A percentile compares a stretch with the other conserved stretches of the same genome.
Conservation (phyloP, 2,113 vertebrate genomes). For the Brachyhypopomus occidentalis region DNA sequence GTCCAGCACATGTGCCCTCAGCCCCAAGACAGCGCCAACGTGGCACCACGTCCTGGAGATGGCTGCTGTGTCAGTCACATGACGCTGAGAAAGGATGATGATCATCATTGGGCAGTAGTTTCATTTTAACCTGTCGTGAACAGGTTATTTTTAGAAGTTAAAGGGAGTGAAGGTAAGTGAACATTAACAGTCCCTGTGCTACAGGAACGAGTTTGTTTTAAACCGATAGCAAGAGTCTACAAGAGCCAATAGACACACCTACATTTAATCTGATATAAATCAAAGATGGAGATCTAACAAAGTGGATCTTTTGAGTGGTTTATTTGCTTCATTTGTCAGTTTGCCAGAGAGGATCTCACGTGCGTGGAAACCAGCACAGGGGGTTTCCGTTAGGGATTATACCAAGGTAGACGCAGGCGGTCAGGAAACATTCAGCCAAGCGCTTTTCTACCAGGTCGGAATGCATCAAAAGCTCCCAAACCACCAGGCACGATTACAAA, state of each 20-base stretch:
- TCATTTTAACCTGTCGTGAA: neutral
- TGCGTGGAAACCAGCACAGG: too few relatives aligned
- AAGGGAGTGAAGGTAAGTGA: neutral
- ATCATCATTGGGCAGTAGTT: slow-evolving; percentile 47
- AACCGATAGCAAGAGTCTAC: neutral
- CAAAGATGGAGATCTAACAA: too few relatives aligned
- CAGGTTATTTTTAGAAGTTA: neutral
- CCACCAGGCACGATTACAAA: neutral
- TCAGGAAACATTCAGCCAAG: neutral
- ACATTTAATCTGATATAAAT: too few relatives aligned
- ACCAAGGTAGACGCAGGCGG: too few relatives aligned
- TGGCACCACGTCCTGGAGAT: slow-evolving; percentile 27
- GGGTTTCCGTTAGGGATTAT: too few relatives aligned
- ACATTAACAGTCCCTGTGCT: neutral
- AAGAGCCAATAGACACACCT: too few relatives aligned
- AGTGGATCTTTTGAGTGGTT: too few relatives aligned
- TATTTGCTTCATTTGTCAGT: too few relatives aligned
- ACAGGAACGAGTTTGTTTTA: neutral
- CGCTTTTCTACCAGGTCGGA: neutral
- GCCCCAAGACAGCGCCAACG: slow-evolving; percentile 47
- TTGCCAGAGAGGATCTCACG: too few relatives aligned
- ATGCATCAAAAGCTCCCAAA: neutral
- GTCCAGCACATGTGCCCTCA: slow-evolving; percentile 34
- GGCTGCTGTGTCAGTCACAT: slow-evolving; percentile 48
- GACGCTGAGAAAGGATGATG: slow-evolving; percentile 54